phyloP scores from a whole-genome alignment of 2,888 invertebrate genomes.

The Sphaerophoria taeniata region DNA sequence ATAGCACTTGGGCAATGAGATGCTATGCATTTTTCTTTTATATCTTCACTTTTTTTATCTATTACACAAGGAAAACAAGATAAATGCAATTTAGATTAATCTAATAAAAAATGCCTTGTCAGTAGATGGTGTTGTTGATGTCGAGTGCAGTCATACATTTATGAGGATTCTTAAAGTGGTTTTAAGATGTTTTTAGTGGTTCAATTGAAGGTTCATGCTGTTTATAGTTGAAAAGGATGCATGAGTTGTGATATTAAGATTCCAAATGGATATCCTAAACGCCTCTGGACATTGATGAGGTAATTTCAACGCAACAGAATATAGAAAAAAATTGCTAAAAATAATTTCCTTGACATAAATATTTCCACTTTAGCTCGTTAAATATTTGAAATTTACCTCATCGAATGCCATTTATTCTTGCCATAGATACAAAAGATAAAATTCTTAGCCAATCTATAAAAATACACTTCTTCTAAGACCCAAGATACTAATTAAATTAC shows the following conservation, averaged over 20 bases:
- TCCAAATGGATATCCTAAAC: no score
- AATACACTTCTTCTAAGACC: slow-evolving; percentile 30
- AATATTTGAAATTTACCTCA: slow-evolving; percentile 47
- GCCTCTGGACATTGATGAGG: no score
- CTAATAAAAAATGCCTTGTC: background rate
- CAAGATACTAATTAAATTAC: slow-evolving; percentile 30
- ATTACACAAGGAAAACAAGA: slow-evolving; percentile 2
- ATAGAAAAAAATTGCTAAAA: background rate
- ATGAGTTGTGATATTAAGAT: no score
- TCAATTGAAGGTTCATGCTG: no score
- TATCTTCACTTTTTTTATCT: background rate
- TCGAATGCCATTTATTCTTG: slow-evolving; percentile 25
- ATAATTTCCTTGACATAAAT: background rate
- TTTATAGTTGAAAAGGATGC: no score
- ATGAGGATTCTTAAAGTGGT: background rate
- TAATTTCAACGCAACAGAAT: no score
- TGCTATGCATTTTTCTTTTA: background rate
- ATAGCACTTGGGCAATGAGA: slow-evolving; percentile 29
- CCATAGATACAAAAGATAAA: slow-evolving; percentile 43
- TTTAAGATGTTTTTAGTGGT: background rate
- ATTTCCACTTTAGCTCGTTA: slow-evolving; percentile 26
- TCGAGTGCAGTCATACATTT: background rate
- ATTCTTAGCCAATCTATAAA: slow-evolving; percentile 41
- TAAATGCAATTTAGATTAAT: slow-evolving; percentile 30
- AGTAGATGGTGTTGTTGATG: slow-evolving; percentile 22